Conservation (phyloP, 2,797 vertebrate genomes). For the Eupleurogrammus muticus region DNA sequence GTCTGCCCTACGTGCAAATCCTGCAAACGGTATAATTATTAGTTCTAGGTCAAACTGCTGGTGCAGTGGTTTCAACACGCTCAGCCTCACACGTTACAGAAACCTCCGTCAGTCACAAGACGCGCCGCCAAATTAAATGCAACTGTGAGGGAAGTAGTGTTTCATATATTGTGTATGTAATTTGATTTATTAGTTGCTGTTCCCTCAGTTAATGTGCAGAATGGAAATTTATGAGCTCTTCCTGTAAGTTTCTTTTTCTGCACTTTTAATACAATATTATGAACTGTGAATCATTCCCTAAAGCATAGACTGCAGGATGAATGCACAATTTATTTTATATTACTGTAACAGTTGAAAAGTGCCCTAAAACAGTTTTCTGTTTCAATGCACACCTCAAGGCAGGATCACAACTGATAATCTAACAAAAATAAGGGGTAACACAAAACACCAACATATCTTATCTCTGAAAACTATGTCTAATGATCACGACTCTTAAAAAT, state of each 20-base stretch:
- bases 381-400: neutral
- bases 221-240: neutral
- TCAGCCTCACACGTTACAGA: neutral
- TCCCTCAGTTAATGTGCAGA: neutral
- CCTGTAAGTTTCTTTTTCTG: neutral
- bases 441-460: neutral
- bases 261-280: neutral
- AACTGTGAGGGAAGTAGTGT: no score
- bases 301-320: neutral
- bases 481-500: constrained; percentile 4
- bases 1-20: neutral
- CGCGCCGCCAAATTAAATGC: no score
- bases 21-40: neutral
- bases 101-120: neutral
- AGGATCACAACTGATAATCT: neutral
- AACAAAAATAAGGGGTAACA: neutral
- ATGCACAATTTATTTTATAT: neutral
- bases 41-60: neutral
- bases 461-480: neutral
- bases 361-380: neutral
- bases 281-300: neutral
- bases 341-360: constrained; percentile 3
- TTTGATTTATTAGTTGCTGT: neutral
- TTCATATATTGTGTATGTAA: neutral
- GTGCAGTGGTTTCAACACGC: neutral